A percentile compares a stretch with the other conserved stretches of the same genome.
Evolutionary conservation across 2,888 invertebrate genomes (phyloP).

Genomic region (Abscondita cerata): DNA sequence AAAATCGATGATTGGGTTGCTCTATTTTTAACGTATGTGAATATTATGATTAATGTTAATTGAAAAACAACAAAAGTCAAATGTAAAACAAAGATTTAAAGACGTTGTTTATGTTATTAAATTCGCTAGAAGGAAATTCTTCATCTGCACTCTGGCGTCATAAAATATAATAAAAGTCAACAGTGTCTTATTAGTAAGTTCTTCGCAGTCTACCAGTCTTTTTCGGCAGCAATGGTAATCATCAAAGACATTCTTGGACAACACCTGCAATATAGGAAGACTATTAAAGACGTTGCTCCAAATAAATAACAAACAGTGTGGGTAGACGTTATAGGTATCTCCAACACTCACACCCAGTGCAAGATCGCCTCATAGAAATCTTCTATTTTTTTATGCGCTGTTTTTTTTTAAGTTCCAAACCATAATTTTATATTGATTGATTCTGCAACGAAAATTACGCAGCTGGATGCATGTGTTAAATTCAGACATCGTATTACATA

Average conservation of each 20-base stretch:
- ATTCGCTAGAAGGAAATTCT: conserved; percentile 17
- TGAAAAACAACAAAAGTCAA: background rate
- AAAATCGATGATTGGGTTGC: background rate
- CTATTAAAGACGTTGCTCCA: conserved; percentile 30
- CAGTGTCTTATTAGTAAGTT: conserved; percentile 27
- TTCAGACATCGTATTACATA: conserved; percentile 25
- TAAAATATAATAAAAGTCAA: conserved; percentile 32
- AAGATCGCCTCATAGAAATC: conserved; percentile 18
- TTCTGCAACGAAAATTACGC: conserved; percentile 18
- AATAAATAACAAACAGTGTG: conserved; percentile 36
- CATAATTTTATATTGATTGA: conserved; percentile 22
- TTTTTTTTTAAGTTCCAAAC: conserved; percentile 17
- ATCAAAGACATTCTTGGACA: conserved; percentile 33
- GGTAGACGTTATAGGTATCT: conserved; percentile 35
- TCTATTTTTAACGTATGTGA: background rate
- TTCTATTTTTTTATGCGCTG: conserved; percentile 15
- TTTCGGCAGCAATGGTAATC: conserved; percentile 32
- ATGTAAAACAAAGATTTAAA: background rate
- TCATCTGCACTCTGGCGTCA: conserved; percentile 11
- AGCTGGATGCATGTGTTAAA: conserved; percentile 19
- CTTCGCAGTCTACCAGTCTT: conserved; percentile 30
- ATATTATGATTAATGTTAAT: conserved; percentile 9
- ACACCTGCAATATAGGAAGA: conserved; percentile 30
- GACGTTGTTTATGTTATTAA: background rate
- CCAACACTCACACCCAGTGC: conserved; percentile 37